Base-by-base conservation (phyloP, 2,113 vertebrate species). In the Daphoenositta chrysoptera region DNA sequence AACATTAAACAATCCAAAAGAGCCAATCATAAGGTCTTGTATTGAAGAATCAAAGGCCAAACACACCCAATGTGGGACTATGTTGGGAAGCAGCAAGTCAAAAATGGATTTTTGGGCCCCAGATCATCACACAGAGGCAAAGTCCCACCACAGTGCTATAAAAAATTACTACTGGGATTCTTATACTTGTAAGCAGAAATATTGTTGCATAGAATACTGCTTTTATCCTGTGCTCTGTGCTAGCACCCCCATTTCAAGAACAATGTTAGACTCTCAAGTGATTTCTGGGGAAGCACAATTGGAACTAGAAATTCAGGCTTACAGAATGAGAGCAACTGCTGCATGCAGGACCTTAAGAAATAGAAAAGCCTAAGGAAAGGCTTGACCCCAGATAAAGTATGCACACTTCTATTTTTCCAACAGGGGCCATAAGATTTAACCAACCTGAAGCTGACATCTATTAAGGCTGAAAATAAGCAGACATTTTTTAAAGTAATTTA, bases 1-100 rank as follows among this genome's bases (percentile, higher is more conserved):
- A 95, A 93, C 54, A 90, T 77, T 92, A 88, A 95, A 88, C 71
- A 70, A 76, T 30, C 28, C 42, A 45, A 90, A 94, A 57, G 28
- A 80, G 45, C 13, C 58, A 80, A 61, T 72, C 3, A 0, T 65
- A 57, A 86, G 5, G 45, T 42, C 66, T 69, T 64, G 18, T 37
- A 24, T 0, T 53, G 35, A 86, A 88, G 79, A 95, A 73, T 10
- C 39, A 80, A 95, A 90, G 54, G 75, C 23, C 76, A 70, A 85
- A 83, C 30, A 83, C 30, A 90, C 30, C 47, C 58, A 39, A 75
- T 51, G 33, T 30, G 18, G 10, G 35, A 35, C 23, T 64, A 11
- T 6, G 9, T 1, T 39, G 66, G 45, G 76, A 88, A 86, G 42
- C 18, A 88, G 37, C 33, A 83, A 73, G 51, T 35, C 42, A 61